Conservation (phyloP, 2,888 invertebrate species). For the Nemoura dubitans region DNA sequence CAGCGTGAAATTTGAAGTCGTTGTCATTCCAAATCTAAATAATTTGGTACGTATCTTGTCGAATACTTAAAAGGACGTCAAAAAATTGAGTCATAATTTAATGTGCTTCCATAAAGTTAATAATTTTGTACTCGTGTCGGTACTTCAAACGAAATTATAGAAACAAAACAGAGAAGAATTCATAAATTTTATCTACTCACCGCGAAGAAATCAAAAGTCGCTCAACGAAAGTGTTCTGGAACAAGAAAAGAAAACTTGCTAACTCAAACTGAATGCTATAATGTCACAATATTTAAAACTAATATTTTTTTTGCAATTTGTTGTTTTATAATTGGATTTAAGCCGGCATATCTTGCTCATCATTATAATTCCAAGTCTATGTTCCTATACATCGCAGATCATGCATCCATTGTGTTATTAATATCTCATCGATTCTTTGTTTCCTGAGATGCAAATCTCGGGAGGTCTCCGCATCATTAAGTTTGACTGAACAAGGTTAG, state of each 20-base stretch:
- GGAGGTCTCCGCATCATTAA: conserved; percentile 28
- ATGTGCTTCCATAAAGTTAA: neutral
- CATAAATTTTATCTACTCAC: too few relatives aligned
- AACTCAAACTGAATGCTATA: too few relatives aligned
- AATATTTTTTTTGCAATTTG: neutral
- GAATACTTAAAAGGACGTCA: neutral
- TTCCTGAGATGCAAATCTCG: conserved; percentile 10
- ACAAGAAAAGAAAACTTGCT: neutral
- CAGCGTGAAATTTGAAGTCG: conserved; percentile 39
- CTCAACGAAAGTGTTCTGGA: too few relatives aligned
- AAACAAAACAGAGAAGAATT: too few relatives aligned
- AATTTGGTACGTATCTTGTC: conserved; percentile 8
- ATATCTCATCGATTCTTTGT: neutral
- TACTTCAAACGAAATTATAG: neutral
- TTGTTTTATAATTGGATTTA: neutral
- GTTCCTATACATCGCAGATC: neutral
- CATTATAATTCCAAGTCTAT: neutral
- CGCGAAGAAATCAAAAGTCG: too few relatives aligned
- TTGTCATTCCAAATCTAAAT: conserved; percentile 1
- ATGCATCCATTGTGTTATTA: neutral
- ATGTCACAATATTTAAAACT: neutral
- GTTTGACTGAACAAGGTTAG: conserved; percentile 17
- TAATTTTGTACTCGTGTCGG: neutral
- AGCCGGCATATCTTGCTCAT: neutral
- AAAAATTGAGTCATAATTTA: neutral